Percentiles rank a stretch among this genome's conserved stretches.
Conservation (phyloP, 2,113 vertebrate species). For the Actinemys pallida region DNA sequence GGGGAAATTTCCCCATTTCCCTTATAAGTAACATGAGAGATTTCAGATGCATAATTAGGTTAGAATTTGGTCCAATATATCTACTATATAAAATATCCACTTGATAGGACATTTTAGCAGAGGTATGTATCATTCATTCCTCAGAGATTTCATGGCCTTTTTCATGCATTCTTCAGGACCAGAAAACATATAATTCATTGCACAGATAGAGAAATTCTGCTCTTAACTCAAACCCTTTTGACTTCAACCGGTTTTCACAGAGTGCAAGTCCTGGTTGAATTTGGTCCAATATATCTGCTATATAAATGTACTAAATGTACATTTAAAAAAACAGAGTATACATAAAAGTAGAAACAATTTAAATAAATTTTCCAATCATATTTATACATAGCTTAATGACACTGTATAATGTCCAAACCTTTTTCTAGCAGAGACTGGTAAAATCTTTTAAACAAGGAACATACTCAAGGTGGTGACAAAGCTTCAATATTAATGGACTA, state of each 20-base stretch:
- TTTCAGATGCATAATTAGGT: not conserved
- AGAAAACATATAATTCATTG: not conserved
- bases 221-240: not conserved
- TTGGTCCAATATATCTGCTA: not conserved
- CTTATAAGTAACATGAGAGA: not conserved
- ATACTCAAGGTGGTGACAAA: not conserved
- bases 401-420: not conserved
- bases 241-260: not conserved
- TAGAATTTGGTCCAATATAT: not conserved
- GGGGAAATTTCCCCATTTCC: not conserved
- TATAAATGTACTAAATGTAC: not conserved
- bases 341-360: not conserved
- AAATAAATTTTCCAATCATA: not conserved
- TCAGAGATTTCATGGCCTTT: not conserved
- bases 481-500: not conserved
- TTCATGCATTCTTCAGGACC: not conserved
- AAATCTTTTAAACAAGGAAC: not conserved
- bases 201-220: not conserved
- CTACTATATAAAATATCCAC: not conserved
- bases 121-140: not conserved
- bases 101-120: no score
- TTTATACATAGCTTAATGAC: not conserved
- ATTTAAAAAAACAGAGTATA: not conserved
- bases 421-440: not conserved
- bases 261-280: not conserved